Base-by-base conservation (phyloP, 2,888 invertebrate genomes). In the Drosophila anomalata region DNA sequence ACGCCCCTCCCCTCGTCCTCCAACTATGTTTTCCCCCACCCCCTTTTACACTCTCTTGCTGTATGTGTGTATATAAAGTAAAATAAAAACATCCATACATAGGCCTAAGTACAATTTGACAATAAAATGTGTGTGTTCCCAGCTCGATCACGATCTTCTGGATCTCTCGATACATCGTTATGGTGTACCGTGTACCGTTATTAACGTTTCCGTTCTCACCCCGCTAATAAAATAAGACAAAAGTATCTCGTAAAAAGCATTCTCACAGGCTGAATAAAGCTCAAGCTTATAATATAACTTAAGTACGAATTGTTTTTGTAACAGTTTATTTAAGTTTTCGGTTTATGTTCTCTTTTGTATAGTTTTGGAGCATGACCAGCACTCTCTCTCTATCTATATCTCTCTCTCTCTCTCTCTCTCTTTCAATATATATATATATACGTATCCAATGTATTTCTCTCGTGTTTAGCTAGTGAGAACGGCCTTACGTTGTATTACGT, bases 331-430 rank as follows among this genome's bases (percentile, higher is more conserved):
- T 60, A 57, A 51, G 72, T 55, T 65, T 66, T 76, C 67, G 65
- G 67, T 62, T 77, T 80, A 82, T 82, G 42, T 63, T 85, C 63
- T 73, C 60, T 82, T 82, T 84, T 75, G 59, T 83, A 76, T 77
- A 79, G 63, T 86, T 81, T 85, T 81, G 65, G 81, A 83, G 82
- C 82, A 82, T 82, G 82, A 80, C 75, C 71, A 79, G 83, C 86
- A 86, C 84, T 73, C 61, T 76, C 65, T 79, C 56, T 65, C 56
- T 70, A 14, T 63, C 67, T 56, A 33, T 67, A 17, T 50, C 60
- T 47, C 29, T 55, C 14, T 14, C 14, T 14, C 14, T 14, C 14
- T 14, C 12, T 62, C 47, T 78, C 36, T 55, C 65, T 78, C 70
- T 78, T 46, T 74, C 52, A 52, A 52, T 54, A 53, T 70, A 71